These are phyloP conservation scores for Caranx melampygus DNA, from an alignment of 2,113 vertebrate species.

Conservation along the genomic window DNA sequence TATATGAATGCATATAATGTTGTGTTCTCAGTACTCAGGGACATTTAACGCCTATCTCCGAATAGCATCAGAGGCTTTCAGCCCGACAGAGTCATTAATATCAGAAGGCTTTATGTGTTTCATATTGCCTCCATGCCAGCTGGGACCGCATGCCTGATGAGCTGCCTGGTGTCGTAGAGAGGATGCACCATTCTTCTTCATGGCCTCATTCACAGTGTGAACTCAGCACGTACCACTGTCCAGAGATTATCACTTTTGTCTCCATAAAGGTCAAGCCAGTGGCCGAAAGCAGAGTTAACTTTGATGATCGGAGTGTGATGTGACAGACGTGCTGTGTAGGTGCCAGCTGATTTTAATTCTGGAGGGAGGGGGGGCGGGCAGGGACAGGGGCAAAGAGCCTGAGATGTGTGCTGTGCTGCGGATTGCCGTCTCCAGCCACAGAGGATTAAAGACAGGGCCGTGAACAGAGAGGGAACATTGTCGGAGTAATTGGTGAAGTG, in stretches of 20 bases:
- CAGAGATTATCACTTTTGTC: slow-evolving; percentile 54
- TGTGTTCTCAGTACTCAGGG: slow-evolving; percentile 70
- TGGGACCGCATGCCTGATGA: slow-evolving; percentile 71
- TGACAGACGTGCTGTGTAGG: not conserved
- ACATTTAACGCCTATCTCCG: slow-evolving; percentile 76
- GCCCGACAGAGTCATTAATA: slow-evolving; percentile 78
- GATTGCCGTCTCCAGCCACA: slow-evolving; percentile 50
- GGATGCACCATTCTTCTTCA: slow-evolving; percentile 55
- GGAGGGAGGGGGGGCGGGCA: no score
- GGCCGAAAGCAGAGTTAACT: slow-evolving; percentile 23
- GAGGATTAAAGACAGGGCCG: slow-evolving; percentile 63
- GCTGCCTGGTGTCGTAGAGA: slow-evolving; percentile 46
- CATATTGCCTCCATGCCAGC: slow-evolving; percentile 76
- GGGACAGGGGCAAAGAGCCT: slow-evolving; percentile 7
- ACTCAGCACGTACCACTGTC: slow-evolving; percentile 29
- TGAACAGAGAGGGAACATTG: slow-evolving; percentile 34
- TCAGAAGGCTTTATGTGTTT: slow-evolving; percentile 78
- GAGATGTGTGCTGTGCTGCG: slow-evolving; percentile 42
- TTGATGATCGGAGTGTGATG: not conserved
- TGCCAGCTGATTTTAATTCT: slow-evolving; percentile 18
- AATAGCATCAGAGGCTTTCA: slow-evolving; percentile 78
- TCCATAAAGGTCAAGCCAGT: slow-evolving; percentile 44
- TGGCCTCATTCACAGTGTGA: slow-evolving; percentile 36
- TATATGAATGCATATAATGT: slow-evolving; percentile 78
- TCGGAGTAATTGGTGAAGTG: slow-evolving; percentile 58